Percentiles rank a stretch among this genome's conserved stretches.
Evolutionary conservation across 2,113 vertebrate species (phyloP).

Genomic region (Mixornis gularis): DNA sequence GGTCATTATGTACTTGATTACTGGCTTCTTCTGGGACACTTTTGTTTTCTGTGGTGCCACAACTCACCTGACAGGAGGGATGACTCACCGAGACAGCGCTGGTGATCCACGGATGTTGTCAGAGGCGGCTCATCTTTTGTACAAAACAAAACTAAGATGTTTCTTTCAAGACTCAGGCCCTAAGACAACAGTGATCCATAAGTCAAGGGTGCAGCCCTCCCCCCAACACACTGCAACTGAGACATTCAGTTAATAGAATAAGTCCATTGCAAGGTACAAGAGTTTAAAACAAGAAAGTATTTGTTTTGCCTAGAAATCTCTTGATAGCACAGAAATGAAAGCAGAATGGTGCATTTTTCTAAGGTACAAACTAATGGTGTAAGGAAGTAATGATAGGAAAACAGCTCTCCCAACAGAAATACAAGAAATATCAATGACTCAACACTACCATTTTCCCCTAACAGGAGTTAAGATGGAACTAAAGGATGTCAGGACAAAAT

Average conservation of each 20-base stretch:
- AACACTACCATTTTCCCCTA: not conserved
- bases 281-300: not conserved
- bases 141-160: not conserved
- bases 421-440: not conserved
- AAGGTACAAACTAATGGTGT: not conserved
- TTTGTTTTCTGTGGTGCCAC: not conserved
- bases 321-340: not conserved
- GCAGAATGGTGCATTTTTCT: not conserved
- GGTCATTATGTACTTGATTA: not conserved
- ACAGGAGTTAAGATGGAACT: not conserved
- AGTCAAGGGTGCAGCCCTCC: not conserved
- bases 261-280: not conserved
- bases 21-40: not conserved
- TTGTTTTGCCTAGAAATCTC: not conserved
- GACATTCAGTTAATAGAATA: not conserved
- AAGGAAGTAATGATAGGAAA: not conserved
- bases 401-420: not conserved
- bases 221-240: not conserved
- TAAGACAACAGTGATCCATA: not conserved
- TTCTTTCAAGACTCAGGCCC: not conserved
- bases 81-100: fast-evolving
- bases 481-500: not conserved
- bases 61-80: not conserved
- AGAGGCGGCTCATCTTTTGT: not conserved
- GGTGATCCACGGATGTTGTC: not conserved